Evolutionary conservation across 2,888 invertebrate genomes (phyloP), one percentile per base, ranked within the genome.

Genomic region (Dione vanillae): DNA sequence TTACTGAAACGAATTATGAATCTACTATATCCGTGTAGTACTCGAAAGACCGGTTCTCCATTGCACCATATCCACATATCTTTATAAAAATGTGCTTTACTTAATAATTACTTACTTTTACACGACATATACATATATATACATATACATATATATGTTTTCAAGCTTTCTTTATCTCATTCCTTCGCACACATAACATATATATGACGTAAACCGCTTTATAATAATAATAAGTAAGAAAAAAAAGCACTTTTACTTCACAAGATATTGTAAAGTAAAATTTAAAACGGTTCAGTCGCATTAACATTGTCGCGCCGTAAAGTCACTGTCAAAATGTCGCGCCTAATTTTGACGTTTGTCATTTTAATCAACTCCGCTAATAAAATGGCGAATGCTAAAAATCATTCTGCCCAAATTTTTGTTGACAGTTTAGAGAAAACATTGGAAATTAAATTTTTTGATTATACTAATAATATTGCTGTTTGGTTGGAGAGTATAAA

Each of bases 401-500:
- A 68, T 8, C 37, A 56, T 47, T 19, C 67, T 27, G 35, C 49
- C 19, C 40, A 72, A 59, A 67, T 61, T 59, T 77, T 83, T 16
- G 35, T 80, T 16, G 54, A 77, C 0, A 62, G 75, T 10, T 72
- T 89, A 7, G 85, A 86, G 71, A 76, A 80, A 35, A 84, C 78
- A 14, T 75, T 90, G 35, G 82, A 85, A 68, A 71, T 75, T 43
- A 86, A 81, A 75, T 74, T 90, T 0, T 76, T 78, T 51, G 84
- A 86, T 65, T 83, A 76, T 69, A 74, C 80, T 0, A 75, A 76
- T 59, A 77, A 68, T 74, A 69, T 85, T 0, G 79, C 85, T 0
- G 76, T 77, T 61, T 82, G 78, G 79, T 73, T 92, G 27, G 87
- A 88, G 58, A 75, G 79, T 37, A 84, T 88, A n/a, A 91, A 92